phyloP scores from a whole-genome alignment of 2,113 vertebrate genomes.

The Pyxicephalus adspersus region DNA sequence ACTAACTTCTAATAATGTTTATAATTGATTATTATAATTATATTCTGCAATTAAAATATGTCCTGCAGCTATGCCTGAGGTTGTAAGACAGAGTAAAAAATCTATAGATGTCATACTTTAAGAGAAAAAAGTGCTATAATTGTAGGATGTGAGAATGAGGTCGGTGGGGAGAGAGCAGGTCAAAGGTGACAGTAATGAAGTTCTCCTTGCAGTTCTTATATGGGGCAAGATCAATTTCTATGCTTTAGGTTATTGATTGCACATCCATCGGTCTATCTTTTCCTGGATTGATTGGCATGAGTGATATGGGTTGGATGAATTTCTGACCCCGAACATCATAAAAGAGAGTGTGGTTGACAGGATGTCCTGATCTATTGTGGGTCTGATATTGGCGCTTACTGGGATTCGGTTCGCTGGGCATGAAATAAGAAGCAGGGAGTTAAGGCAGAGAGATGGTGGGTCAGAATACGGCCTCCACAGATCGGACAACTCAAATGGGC shows the following conservation, averaged over 20 bases:
- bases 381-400: constrained; percentile 41
- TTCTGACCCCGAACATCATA: constrained; percentile 65
- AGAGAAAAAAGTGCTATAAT: constrained; percentile 38
- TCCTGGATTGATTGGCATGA: constrained; percentile 69
- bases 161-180: constrained; percentile 63
- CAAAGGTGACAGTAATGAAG: constrained; percentile 83
- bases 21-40: constrained; percentile 37
- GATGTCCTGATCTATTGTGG: constrained; percentile 51
- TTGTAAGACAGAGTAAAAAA: constrained; percentile 22
- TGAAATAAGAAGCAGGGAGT: constrained; percentile 50
- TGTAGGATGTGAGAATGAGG: constrained; percentile 38
- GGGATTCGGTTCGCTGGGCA: constrained; percentile 46
- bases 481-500: constrained; percentile 19
- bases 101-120: constrained; percentile 49
- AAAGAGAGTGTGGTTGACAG: constrained; percentile 47
- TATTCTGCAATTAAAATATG: constrained; percentile 45
- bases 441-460: constrained; percentile 31
- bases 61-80: constrained; percentile 42
- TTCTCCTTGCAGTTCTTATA: constrained; percentile 83
- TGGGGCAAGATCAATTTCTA: constrained; percentile 88
- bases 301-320: constrained; percentile 71
- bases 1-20: constrained; percentile 27
- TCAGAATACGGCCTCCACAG: constrained; percentile 32
- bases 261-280: constrained; percentile 71
- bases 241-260: constrained; percentile 84